Conservation (phyloP, 2,797 vertebrate species). For the Limnodromus scolopaceus region DNA sequence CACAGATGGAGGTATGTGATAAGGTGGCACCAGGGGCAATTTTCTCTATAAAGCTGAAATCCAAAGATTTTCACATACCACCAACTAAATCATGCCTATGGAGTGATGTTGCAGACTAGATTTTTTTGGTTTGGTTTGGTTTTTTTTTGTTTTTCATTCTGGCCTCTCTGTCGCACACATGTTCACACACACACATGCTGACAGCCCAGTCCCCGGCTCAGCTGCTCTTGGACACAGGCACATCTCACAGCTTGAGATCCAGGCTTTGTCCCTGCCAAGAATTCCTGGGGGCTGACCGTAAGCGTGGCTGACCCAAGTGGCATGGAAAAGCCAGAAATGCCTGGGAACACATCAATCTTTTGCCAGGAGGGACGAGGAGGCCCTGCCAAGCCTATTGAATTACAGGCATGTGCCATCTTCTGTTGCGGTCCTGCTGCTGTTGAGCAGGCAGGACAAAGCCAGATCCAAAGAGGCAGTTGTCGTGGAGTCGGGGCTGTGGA, state of each 20-base stretch:
- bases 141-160: neutral
- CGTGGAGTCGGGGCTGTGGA: neutral
- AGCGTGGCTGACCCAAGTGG: neutral
- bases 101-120: neutral
- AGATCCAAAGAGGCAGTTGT: neutral
- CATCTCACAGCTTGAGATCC: neutral
- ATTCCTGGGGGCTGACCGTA: neutral
- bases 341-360: neutral
- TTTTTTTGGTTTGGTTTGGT: too few relatives aligned
- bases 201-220: neutral
- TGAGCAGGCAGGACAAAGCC: neutral
- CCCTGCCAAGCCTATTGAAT: neutral
- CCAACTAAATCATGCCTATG: neutral
- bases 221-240: neutral
- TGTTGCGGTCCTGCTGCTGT: neutral
- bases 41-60: neutral
- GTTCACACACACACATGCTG: neutral
- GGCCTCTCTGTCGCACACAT: neutral
- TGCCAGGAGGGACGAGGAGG: neutral
- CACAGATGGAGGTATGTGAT: neutral
- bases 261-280: neutral
- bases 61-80: neutral
- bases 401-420: neutral
- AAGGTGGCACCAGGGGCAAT: neutral
- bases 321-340: neutral